These are phyloP conservation scores for Nomia melanderi DNA, from an alignment of 1,140 invertebrate species.

Conservation along the genomic window DNA sequence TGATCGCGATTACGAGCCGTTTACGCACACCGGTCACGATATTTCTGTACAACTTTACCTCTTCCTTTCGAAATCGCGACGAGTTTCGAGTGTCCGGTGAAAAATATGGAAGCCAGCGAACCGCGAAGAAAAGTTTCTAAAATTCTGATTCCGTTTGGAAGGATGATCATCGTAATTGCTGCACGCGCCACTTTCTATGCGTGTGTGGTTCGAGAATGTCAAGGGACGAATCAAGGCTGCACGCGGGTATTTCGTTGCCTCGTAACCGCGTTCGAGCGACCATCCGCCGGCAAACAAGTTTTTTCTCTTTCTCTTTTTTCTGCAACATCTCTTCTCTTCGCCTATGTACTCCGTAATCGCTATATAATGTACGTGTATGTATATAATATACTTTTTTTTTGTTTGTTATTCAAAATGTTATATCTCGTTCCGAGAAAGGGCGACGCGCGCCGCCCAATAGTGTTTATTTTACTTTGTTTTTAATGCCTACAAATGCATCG, in stretches of 20 bases:
- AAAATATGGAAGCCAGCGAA: background rate
- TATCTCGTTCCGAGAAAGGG: constrained; percentile 46
- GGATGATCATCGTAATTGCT: too few relatives aligned
- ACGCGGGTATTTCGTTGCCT: background rate
- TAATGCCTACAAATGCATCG: constrained; percentile 52
- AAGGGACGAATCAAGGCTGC: too few relatives aligned
- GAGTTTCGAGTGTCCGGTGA: too few relatives aligned
- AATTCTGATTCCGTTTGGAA: too few relatives aligned
- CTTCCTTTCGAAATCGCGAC: too few relatives aligned
- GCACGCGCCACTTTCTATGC: too few relatives aligned
- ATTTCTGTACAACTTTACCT: too few relatives aligned
- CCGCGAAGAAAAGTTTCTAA: background rate
- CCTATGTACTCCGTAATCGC: constrained; percentile 43
- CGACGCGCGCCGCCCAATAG: constrained; percentile 23
- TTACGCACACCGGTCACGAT: background rate
- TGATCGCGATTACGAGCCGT: constrained; percentile 49
- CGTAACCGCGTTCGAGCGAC: constrained; percentile 14
- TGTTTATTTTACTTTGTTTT: constrained; percentile 39
- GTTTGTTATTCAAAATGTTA: constrained; percentile 49
- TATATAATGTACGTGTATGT: constrained; percentile 24
- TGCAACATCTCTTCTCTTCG: too few relatives aligned
- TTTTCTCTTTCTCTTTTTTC: too few relatives aligned
- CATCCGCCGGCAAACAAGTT: constrained; percentile 13
- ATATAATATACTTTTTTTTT: constrained; percentile 43
- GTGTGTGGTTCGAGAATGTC: too few relatives aligned